Conservation (phyloP, 2,888 invertebrate genomes). For the Meiosimyza decipiens region DNA sequence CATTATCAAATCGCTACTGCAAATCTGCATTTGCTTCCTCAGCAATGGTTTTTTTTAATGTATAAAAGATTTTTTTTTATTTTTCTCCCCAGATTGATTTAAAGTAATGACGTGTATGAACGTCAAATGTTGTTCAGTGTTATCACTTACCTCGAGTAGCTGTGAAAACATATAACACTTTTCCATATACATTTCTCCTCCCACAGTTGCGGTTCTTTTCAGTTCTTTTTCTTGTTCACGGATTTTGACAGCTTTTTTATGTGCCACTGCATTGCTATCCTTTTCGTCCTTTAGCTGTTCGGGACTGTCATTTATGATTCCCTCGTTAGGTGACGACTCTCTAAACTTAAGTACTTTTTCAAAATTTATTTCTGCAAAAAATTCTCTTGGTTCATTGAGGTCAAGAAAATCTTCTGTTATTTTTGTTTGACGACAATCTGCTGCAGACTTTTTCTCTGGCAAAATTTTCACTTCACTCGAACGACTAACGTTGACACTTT, state of each 20-base stretch:
- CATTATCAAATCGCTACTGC: too few relatives aligned
- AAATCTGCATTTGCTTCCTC: too few relatives aligned
- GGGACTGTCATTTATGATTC: neutral
- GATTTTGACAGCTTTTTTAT: conserved; percentile 29
- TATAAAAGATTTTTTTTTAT: too few relatives aligned
- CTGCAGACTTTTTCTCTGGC: neutral
- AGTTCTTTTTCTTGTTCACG: conserved; percentile 4
- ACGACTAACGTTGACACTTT: conserved; percentile 43
- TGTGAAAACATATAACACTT: conserved; percentile 59
- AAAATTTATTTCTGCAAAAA: conserved; percentile 57
- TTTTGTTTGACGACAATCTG: conserved; percentile 39
- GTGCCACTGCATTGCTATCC: conserved; percentile 10
- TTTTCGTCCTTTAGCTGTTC: neutral
- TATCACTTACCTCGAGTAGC: conserved; percentile 53
- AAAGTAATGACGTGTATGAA: too few relatives aligned
- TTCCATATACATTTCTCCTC: neutral
- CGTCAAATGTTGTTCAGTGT: too few relatives aligned
- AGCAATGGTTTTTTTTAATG: too few relatives aligned
- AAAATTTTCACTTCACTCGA: conserved; percentile 11
- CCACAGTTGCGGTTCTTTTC: neutral
- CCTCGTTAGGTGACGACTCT: conserved; percentile 18
- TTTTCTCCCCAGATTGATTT: too few relatives aligned
- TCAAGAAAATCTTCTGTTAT: conserved; percentile 57
- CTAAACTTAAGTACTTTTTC: conserved; percentile 60
- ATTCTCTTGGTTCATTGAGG: conserved; percentile 58